Base-by-base conservation (phyloP, 1,140 invertebrate genomes). In the Eulimnadia texana region DNA sequence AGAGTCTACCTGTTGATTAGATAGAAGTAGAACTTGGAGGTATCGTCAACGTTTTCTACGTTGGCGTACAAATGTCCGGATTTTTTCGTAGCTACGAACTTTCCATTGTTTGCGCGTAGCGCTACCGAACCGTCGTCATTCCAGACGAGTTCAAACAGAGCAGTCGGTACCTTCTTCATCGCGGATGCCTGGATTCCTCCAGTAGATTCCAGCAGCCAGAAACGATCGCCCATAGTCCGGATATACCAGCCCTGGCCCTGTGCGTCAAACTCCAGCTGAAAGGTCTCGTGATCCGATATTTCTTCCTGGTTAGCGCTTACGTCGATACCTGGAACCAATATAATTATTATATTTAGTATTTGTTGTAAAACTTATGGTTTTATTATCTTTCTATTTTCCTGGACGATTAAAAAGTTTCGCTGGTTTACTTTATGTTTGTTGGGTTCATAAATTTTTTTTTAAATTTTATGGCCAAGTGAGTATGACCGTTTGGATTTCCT, bases 231-330 rank as follows among this genome's bases (percentile, higher is more conserved):
- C 84, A 90, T 92, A 60, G 93, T 97, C 66, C 92, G 83, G 67
- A 98, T 84, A 71, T 91, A 92, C 93, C 93, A 98, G 68, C 89
- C 82, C 67, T 87, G 84, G 28, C 86, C 87, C 42, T 77, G 82
- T 72, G 83, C 83, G 76, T 96, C 89, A 71, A 89, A 96, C 75
- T 98, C 93, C 73, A 97, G 74, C 76, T 98, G 93, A 80, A 97
- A 98, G 63, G 89, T 95, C 76, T 98, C 93, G 69, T 92, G 86
- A 66, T 95, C 88, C 3, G 84, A 92, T 59, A 95, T 90, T 76
- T 97, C 93, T 67, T 94, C 91, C 76, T 98, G 95, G 76, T 98
- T 98, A 28, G 94, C 94, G 0, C 93, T 94, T 28, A 98, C 87
- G 76, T 98, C 94, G 63, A 97, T 89, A 66, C 94, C 91, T 93